Conservation (phyloP, 1,140 invertebrate species). For the Diachasmimorpha longicaudata region DNA sequence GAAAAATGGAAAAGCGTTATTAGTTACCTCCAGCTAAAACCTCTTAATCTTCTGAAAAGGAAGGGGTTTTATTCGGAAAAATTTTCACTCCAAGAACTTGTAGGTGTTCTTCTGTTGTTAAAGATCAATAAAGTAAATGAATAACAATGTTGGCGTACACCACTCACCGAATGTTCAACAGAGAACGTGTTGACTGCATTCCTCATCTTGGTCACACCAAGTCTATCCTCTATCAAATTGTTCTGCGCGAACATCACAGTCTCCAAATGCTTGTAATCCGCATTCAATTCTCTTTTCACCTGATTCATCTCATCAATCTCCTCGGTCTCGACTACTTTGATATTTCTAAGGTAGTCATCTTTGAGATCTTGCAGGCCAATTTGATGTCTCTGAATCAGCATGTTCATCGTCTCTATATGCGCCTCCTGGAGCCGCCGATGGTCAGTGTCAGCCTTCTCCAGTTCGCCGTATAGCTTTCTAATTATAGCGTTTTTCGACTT, state of each 20-base stretch:
- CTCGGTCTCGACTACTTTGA: conserved; percentile 31
- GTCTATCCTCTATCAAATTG: conserved; percentile 35
- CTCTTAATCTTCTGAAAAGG: no score
- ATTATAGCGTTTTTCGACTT: conserved; percentile 73
- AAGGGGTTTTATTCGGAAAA: no score
- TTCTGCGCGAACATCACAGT: conserved; percentile 41
- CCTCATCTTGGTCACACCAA: conserved; percentile 38
- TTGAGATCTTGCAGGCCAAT: conserved; percentile 64
- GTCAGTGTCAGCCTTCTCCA: conserved; percentile 73
- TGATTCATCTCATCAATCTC: conserved; percentile 41
- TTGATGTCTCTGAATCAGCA: conserved; percentile 69
- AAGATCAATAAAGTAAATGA: no score
- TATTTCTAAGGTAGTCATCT: conserved; percentile 62
- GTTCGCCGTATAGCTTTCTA: conserved; percentile 67
- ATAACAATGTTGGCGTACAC: no score
- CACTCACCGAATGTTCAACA: conserved; percentile 48
- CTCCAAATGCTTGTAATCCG: conserved; percentile 40
- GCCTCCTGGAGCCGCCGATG: conserved; percentile 72
- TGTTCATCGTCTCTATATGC: conserved; percentile 72
- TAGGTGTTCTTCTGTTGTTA: no score
- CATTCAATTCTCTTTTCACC: conserved; percentile 33
- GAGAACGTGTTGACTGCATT: conserved; percentile 49
- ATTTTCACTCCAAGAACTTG: no score
- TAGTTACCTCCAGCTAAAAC: no score
- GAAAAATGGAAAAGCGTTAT: no score